Percentiles rank a stretch among this genome's conserved stretches.
These are phyloP conservation scores for Amyelois transitella DNA, from an alignment of 1,140 invertebrate species.

Conservation along the genomic window DNA sequence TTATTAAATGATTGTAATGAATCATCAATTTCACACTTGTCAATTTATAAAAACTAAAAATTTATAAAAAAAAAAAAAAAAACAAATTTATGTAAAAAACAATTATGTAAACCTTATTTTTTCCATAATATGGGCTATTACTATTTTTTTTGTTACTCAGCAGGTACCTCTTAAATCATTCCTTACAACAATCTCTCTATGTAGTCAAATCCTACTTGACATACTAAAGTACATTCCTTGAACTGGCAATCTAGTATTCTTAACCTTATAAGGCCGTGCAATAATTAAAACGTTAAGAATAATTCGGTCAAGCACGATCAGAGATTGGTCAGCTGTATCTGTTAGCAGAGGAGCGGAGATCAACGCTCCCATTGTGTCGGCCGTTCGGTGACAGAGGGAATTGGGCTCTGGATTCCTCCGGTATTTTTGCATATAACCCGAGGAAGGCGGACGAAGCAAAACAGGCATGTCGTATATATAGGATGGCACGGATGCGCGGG, in stretches of 20 bases:
- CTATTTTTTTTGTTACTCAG: not conserved
- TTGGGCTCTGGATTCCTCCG: constrained; percentile 63
- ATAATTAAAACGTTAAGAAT: constrained; percentile 8
- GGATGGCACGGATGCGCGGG: constrained; percentile 36
- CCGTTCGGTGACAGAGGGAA: constrained; percentile 65
- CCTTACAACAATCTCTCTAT: not conserved
- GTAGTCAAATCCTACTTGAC: not conserved
- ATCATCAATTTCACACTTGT: not conserved
- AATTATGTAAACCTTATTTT: no score
- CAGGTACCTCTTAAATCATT: not conserved
- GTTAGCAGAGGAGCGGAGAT: constrained; percentile 49
- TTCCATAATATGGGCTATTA: not conserved
- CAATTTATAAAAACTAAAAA: not conserved
- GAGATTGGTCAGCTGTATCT: constrained; percentile 54
- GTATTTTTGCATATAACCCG: constrained; percentile 63
- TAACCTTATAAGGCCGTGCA: not conserved
- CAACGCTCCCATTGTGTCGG: constrained; percentile 69
- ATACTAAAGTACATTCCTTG: not conserved
- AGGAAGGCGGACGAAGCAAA: constrained; percentile 48
- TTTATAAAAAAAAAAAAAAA: not conserved
- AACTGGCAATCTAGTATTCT: not conserved
- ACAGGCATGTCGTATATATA: constrained; percentile 54
- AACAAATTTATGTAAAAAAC: no score
- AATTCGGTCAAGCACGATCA: constrained; percentile 30
- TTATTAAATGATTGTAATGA: not conserved